Percentiles rank a stretch among this genome's conserved stretches.
Conservation (phyloP, 2,797 vertebrate species). For the Tragopan temminckii region DNA sequence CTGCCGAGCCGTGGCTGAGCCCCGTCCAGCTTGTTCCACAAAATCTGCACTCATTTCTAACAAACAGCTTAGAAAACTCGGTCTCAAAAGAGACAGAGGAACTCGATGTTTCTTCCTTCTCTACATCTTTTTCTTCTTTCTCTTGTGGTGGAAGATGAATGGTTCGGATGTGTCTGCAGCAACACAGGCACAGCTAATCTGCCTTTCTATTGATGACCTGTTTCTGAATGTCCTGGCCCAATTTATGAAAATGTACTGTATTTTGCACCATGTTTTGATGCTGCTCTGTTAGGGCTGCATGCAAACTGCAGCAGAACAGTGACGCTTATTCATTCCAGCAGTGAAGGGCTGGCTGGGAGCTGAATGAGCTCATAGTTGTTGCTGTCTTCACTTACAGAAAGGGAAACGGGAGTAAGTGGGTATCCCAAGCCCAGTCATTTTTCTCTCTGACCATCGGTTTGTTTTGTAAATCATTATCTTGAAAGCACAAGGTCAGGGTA, state of each 20-base stretch:
- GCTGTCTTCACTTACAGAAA: background rate
- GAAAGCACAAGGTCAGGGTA: background rate
- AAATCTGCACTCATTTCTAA: background rate
- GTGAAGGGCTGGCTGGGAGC: constrained; percentile 59
- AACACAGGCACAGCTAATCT: background rate
- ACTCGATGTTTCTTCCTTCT: background rate
- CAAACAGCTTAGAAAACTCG: background rate
- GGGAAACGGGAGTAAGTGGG: background rate
- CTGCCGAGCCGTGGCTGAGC: background rate
- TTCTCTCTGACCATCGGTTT: background rate
- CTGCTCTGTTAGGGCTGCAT: constrained; percentile 42
- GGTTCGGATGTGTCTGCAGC: background rate
- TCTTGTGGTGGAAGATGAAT: background rate
- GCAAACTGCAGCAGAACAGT: constrained; percentile 55
- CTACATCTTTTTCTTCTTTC: background rate
- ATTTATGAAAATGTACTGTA: constrained; percentile 4
- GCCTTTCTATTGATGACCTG: constrained; percentile 27
- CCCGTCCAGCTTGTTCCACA: background rate
- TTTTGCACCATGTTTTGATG: background rate
- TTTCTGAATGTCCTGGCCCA: background rate
- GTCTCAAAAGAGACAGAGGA: background rate
- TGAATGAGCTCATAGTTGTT: constrained; percentile 36
- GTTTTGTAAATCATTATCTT: constrained; percentile 9
- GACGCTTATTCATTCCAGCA: constrained; percentile 42
- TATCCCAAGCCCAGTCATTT: background rate